These are phyloP conservation scores for Cryptophagus acutangulus DNA, from an alignment of 2,888 invertebrate species.

Conservation along the genomic window DNA sequence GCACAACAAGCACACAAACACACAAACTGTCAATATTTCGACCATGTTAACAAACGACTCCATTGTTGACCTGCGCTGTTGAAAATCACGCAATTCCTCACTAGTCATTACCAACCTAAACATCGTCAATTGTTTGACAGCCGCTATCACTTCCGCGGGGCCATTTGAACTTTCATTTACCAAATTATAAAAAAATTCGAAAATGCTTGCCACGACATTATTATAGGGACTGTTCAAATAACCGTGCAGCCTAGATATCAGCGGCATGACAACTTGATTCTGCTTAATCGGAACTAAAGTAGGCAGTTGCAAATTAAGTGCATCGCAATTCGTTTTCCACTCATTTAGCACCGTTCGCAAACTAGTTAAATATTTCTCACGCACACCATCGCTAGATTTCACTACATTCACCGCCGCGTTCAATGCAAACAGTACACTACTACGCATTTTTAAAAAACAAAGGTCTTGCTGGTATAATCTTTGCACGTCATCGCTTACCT, in stretches of 20 bases:
- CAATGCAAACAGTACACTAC: conserved; percentile 34
- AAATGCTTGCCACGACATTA: conserved; percentile 33
- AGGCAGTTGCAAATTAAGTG: neutral
- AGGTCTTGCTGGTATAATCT: conserved; percentile 38
- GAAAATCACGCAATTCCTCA: conserved; percentile 43
- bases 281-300: conserved; percentile 23
- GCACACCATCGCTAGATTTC: conserved; percentile 37
- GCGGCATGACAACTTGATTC: conserved; percentile 37
- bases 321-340: conserved; percentile 32
- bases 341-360: conserved; percentile 32
- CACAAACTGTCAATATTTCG: conserved; percentile 59
- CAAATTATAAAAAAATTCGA: conserved; percentile 34
- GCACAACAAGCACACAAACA: conserved; percentile 55
- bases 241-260: conserved; percentile 40
- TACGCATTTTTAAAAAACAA: conserved; percentile 38
- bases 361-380: conserved; percentile 33
- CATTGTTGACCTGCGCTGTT: conserved; percentile 49
- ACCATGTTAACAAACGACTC: conserved; percentile 57
- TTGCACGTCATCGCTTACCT: conserved; percentile 41
- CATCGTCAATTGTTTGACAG: conserved; percentile 38
- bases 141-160: conserved; percentile 22
- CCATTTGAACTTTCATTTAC: conserved; percentile 21
- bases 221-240: conserved; percentile 36
- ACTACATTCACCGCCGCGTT: conserved; percentile 35
- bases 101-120: conserved; percentile 43